phyloP scores from a whole-genome alignment of 2,888 invertebrate species.

The Oligia fasciuncula region DNA sequence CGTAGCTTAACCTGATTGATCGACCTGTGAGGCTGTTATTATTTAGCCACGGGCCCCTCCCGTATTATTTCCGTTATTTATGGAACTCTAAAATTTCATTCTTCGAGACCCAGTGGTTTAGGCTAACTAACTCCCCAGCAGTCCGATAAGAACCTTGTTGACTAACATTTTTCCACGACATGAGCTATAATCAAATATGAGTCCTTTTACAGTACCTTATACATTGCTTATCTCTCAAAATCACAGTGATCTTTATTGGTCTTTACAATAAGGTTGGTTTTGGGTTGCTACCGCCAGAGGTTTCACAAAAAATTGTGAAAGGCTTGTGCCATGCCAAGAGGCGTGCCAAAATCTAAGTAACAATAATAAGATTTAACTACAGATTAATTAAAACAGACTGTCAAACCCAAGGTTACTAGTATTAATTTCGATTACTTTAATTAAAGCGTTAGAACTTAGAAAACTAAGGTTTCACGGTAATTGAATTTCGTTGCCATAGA shows the following conservation, averaged over 20 bases:
- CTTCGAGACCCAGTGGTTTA: no score
- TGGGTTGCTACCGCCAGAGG: not conserved
- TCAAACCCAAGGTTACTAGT: not conserved
- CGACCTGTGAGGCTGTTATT: no score
- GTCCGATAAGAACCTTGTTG: no score
- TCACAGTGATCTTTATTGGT: not conserved
- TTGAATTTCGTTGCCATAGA: conserved; percentile 39
- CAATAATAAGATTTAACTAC: not conserved
- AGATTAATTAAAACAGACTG: conserved; percentile 1
- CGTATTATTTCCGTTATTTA: not conserved
- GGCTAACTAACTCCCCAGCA: no score
- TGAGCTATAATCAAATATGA: no score
- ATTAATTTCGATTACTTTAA: conserved; percentile 10
- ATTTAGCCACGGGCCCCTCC: no score
- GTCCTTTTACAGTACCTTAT: no score
- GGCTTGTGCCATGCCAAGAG: not conserved
- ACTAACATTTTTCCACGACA: no score
- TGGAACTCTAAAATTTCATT: no score
- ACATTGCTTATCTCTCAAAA: not conserved
- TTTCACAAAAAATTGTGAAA: not conserved
- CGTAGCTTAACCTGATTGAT: no score
- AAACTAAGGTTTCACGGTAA: conserved; percentile 19
- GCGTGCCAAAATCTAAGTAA: not conserved
- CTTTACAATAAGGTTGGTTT: not conserved
- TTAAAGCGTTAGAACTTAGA: conserved; percentile 17